Evolutionary conservation across 2,113 vertebrate genomes (phyloP).

Genomic region (Ranitomeya imitator): DNA sequence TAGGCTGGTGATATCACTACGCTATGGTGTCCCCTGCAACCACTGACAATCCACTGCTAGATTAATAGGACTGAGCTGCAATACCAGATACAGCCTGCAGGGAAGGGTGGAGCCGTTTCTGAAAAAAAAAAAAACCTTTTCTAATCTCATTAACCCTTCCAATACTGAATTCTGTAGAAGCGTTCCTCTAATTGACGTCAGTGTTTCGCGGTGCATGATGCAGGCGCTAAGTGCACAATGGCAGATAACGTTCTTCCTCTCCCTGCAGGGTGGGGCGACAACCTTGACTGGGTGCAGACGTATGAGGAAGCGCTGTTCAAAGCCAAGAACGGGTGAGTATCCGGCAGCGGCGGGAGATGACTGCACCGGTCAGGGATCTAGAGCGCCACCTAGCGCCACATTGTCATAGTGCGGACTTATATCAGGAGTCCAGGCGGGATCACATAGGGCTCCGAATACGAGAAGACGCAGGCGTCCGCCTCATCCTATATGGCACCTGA

Average conservation of each 20-base stretch:
- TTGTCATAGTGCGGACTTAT: not conserved
- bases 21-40: too few relatives aligned
- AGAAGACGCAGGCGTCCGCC: too few relatives aligned
- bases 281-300: conserved; percentile 93
- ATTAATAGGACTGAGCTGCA: too few relatives aligned
- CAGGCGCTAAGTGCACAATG: too few relatives aligned
- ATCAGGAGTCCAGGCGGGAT: not conserved
- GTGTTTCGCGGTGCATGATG: not conserved
- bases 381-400: conserved; percentile 59
- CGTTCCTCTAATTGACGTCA: too few relatives aligned
- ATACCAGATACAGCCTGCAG: not conserved
- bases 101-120: not conserved
- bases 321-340: conserved; percentile 77
- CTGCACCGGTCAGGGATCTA: not conserved
- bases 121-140: not conserved
- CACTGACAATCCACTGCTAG: too few relatives aligned
- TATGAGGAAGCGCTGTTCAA: conserved; percentile 91
- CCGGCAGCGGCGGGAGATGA: not conserved
- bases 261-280: conserved; percentile 90
- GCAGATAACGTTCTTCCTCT: not conserved
- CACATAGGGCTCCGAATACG: too few relatives aligned
- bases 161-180: not conserved
- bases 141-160: not conserved
- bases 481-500: too few relatives aligned
- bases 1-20: too few relatives aligned